Evolutionary conservation across 2,113 vertebrate species (phyloP).

Genomic region (Oreocharis arfaki): DNA sequence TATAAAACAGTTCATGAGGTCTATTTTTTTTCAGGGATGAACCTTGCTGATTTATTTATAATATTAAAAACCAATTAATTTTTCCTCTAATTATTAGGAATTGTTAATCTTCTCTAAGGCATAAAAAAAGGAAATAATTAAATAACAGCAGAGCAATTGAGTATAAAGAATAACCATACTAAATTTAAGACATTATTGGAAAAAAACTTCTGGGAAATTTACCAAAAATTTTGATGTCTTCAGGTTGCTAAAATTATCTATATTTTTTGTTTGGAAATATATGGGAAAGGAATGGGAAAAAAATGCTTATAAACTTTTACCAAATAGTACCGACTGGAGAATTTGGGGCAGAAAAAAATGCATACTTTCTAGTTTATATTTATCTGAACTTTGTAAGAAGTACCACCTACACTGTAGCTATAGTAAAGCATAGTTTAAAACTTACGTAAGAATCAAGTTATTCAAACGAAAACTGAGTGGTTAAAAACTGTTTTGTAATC

Average conservation of each 20-base stretch:
- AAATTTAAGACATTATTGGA: not conserved
- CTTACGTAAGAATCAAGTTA: not conserved
- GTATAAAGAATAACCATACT: not conserved
- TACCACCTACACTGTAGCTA: not conserved
- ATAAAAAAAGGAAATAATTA: constrained; percentile 14
- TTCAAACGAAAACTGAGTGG: not conserved
- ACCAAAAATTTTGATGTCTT: not conserved
- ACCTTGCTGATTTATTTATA: constrained; percentile 9
- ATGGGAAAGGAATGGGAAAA: not conserved
- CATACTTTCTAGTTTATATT: not conserved
- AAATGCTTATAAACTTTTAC: not conserved
- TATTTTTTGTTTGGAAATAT: not conserved
- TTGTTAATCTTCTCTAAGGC: not conserved
- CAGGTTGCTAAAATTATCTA: not conserved
- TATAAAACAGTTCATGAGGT: not conserved
- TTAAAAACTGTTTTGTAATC: not conserved
- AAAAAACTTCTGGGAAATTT: not conserved
- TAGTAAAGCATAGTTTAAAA: not conserved
- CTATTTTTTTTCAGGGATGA: not conserved
- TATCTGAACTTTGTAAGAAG: not conserved
- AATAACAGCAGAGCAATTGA: not conserved
- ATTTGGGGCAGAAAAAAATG: not conserved
- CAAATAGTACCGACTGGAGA: not conserved
- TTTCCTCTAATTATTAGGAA: constrained; percentile 15
- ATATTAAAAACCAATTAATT: constrained; percentile 28